Evolutionary conservation across 2,888 invertebrate genomes (phyloP).

Genomic region (Cryptocephalus moraei): DNA sequence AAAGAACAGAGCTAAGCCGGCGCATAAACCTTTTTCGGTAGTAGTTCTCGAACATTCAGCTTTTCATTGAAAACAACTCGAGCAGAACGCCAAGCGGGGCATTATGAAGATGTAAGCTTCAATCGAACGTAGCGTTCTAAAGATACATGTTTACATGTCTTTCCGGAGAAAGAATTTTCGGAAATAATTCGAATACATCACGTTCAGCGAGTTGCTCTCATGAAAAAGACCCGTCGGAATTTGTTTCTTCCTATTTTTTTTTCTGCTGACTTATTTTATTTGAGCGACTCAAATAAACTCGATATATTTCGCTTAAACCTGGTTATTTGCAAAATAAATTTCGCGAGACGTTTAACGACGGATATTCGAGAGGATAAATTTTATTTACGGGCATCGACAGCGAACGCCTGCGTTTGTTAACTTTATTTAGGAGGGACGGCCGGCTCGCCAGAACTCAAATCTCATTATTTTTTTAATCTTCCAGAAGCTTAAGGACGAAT

Average conservation of each 20-base stretch:
- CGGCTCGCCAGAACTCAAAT: too few species aligned
- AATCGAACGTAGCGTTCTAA: conserved; percentile 15
- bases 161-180: conserved; percentile 13
- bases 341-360: conserved; percentile 4
- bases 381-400: too few species aligned
- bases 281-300: conserved; percentile 5
- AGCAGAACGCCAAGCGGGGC: conserved; percentile 17
- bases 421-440: too few species aligned
- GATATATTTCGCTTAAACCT: conserved; percentile 7
- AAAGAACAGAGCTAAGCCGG: too few species aligned
- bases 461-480: too few species aligned
- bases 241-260: conserved; percentile 5
- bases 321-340: conserved; percentile 8
- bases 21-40: background rate
- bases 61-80: conserved; percentile 9
- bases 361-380: conserved; percentile 5
- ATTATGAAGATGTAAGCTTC: conserved; percentile 17
- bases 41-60: conserved; percentile 8
- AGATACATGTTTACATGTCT: conserved; percentile 20
- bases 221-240: conserved; percentile 8
- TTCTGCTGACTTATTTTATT: conserved; percentile 6
- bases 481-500: too few species aligned
- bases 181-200: conserved; percentile 21
- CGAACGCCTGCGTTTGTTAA: too few species aligned
- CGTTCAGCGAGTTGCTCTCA: conserved; percentile 8